Evolutionary conservation across 2,113 vertebrate genomes (phyloP).

Genomic region (Phrynosoma platyrhinos): DNA sequence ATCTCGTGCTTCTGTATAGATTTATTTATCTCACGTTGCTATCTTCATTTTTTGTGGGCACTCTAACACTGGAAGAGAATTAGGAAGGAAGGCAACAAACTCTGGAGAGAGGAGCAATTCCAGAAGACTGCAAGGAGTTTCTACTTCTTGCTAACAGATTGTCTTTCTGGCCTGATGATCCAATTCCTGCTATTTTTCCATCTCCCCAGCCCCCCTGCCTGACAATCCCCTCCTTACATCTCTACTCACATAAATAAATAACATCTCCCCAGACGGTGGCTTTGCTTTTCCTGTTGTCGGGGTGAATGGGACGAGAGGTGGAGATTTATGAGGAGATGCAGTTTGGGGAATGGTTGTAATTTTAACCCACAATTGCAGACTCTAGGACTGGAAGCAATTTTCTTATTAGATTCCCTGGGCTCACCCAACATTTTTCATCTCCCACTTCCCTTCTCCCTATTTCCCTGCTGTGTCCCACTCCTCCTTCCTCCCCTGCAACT

Average conservation of each 20-base stretch:
- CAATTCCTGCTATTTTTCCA: neutral
- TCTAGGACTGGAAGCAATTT: conserved; percentile 75
- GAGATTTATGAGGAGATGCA: conserved; percentile 48
- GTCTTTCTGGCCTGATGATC: neutral
- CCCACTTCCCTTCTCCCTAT: conserved; percentile 60
- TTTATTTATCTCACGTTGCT: neutral
- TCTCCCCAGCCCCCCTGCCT: neutral
- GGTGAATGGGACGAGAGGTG: conserved; percentile 40
- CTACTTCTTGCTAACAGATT: neutral
- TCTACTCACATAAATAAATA: conserved; percentile 26
- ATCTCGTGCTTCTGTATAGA: neutral
- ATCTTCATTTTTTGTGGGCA: neutral
- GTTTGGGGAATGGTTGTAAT: conserved; percentile 73
- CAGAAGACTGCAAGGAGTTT: neutral
- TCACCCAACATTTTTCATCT: conserved; percentile 59
- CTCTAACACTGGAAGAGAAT: neutral
- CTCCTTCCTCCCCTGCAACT: neutral
- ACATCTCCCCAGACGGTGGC: conserved; percentile 23
- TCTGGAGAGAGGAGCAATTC: conserved; percentile 4
- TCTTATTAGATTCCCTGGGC: conserved; percentile 72
- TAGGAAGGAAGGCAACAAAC: neutral
- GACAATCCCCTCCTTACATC: neutral
- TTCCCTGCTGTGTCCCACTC: conserved; percentile 16
- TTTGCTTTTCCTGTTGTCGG: conserved; percentile 41
- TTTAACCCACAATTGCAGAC: conserved; percentile 65